Percentiles rank a stretch among this genome's conserved stretches.
phyloP scores from a whole-genome alignment of 2,113 vertebrate genomes.

The Cyprinodon variegatus region DNA sequence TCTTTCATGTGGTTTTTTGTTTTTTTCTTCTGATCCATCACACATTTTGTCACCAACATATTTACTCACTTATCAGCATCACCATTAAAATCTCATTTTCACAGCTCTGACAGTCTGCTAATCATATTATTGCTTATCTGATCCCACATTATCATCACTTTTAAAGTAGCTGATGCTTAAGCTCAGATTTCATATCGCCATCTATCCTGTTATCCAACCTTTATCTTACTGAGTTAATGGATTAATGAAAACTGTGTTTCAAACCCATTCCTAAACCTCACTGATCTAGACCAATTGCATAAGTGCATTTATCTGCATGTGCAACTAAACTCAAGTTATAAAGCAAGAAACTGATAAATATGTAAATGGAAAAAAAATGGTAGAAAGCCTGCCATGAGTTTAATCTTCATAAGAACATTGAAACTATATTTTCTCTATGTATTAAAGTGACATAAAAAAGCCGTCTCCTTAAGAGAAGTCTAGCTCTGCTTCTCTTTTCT shows the following conservation, averaged over 20 bases:
- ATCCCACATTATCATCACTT: constrained; percentile 20
- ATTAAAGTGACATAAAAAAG: constrained; percentile 5
- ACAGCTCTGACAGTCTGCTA: constrained; percentile 30
- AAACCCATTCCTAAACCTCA: constrained; percentile 8
- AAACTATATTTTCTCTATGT: neutral
- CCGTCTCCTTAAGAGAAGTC: constrained; percentile 33
- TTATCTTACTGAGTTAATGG: constrained; percentile 17
- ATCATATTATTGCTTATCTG: constrained; percentile 32
- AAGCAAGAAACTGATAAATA: constrained; percentile 2
- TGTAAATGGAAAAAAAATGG: neutral
- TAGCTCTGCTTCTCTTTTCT: constrained; percentile 2
- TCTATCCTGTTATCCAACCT: constrained; percentile 10
- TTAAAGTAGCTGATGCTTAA: neutral
- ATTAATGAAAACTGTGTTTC: constrained; percentile 18
- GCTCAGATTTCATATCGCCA: neutral
- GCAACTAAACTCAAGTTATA: constrained; percentile 32
- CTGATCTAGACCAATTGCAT: constrained; percentile 7
- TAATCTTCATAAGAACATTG: too few relatives aligned
- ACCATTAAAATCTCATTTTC: constrained; percentile 46
- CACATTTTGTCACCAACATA: constrained; percentile 4
- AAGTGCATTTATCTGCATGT: constrained; percentile 42
- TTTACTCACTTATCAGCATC: constrained; percentile 33
- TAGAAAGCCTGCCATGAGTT: neutral
- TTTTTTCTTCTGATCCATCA: neutral
- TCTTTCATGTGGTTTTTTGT: neutral